Conservation (phyloP, 2,797 vertebrate species). For the Melanotaenia pygmaea region DNA sequence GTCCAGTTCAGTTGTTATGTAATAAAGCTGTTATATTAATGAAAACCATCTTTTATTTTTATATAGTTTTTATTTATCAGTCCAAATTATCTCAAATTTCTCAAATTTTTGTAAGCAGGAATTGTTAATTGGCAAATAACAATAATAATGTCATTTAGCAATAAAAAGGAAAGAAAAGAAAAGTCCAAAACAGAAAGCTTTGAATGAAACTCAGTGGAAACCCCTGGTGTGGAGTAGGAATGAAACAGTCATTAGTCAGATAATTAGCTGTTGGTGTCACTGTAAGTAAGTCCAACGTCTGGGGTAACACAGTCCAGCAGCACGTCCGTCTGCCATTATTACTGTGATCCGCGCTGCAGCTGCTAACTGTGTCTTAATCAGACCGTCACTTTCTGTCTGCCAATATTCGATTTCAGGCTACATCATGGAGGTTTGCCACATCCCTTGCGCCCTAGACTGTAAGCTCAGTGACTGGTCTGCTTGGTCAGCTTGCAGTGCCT, state of each 20-base stretch:
- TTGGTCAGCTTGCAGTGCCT: slow-evolving; percentile 92
- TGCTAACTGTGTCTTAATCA: slow-evolving; percentile 37
- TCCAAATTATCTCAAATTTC: slow-evolving; percentile 1
- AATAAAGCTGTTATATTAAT: neutral
- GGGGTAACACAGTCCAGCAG: slow-evolving; percentile 30
- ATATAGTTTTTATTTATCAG: neutral
- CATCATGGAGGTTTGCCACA: slow-evolving; percentile 87
- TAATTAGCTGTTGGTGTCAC: slow-evolving; percentile 65
- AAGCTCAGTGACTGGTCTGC: slow-evolving; percentile 96
- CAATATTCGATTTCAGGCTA: slow-evolving; percentile 84
- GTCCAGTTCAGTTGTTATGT: neutral
- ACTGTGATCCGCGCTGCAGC: slow-evolving; percentile 42
- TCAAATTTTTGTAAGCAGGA: neutral
- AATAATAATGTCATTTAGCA: slow-evolving; percentile 11
- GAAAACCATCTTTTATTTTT: neutral
- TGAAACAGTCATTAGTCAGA: slow-evolving; percentile 67
- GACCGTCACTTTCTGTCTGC: slow-evolving; percentile 24
- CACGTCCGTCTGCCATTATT: slow-evolving; percentile 50
- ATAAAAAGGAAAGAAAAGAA: slow-evolving; percentile 20
- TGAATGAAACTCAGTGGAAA: slow-evolving; percentile 21
- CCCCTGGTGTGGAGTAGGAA: slow-evolving; percentile 34
- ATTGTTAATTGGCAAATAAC: neutral
- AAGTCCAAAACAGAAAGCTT: slow-evolving; percentile 5
- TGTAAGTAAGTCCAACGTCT: slow-evolving; percentile 59
- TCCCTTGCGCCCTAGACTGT: slow-evolving; percentile 96